Conservation (phyloP, 2,113 vertebrate species). For the Falcunculus frontatus region DNA sequence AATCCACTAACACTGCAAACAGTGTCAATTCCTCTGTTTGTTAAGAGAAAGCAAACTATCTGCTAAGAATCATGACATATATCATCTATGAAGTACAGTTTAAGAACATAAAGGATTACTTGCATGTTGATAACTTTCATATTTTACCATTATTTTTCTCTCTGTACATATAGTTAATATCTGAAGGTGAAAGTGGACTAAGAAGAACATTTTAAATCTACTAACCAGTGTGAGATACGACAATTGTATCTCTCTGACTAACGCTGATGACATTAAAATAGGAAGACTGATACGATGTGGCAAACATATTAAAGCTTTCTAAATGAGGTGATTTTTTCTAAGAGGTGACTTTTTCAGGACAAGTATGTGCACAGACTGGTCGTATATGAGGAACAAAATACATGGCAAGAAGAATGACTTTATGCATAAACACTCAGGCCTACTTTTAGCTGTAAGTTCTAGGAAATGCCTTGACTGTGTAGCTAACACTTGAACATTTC, state of each 20-base stretch:
- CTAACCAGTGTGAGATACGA: background rate
- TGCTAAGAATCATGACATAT: background rate
- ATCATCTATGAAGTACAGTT: background rate
- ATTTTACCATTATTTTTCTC: background rate
- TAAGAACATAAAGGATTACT: background rate
- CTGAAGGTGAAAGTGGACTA: background rate
- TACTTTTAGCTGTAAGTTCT: background rate
- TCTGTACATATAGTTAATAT: background rate
- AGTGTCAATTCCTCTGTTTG: background rate
- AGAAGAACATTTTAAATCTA: background rate
- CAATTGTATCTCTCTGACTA: background rate
- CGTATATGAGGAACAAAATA: accelerated
- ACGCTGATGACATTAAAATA: background rate
- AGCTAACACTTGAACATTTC: background rate
- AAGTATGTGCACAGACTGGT: background rate
- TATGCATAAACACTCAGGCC: background rate
- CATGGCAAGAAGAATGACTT: background rate
- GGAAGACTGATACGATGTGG: accelerated
- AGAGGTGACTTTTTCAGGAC: background rate
- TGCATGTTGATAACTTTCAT: background rate
- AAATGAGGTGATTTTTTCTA: background rate
- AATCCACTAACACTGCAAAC: background rate
- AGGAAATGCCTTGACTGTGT: background rate
- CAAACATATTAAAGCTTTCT: background rate
- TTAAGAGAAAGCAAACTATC: background rate